A percentile compares a stretch with the other conserved stretches of the same genome.
Evolutionary conservation across 2,113 vertebrate species (phyloP).

Genomic region (Lophura nycthemera): DNA sequence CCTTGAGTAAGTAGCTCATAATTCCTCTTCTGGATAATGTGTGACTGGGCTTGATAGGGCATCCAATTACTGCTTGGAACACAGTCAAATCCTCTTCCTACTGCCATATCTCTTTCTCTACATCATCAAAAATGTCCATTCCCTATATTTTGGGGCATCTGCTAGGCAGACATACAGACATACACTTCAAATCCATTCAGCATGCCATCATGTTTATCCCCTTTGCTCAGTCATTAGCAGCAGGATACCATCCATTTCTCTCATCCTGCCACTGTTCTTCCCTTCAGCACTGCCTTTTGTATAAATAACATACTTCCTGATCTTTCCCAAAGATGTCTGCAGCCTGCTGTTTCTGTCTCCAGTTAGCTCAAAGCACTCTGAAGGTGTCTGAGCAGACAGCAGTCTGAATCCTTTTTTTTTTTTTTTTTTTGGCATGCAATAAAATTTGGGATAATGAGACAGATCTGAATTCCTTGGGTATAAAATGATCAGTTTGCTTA

Average conservation of each 20-base stretch:
- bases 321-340: background rate
- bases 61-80: background rate
- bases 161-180: background rate
- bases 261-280: background rate
- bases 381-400: background rate
- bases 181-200: background rate
- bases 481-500: background rate
- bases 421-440: background rate
- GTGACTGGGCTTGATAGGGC: background rate
- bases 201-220: rapidly evolving
- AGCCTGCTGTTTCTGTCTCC: background rate
- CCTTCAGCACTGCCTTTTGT: background rate
- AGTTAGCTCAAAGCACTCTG: background rate
- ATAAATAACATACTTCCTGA: background rate
- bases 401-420: rapidly evolving
- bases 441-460: background rate
- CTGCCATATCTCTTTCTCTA: rapidly evolving
- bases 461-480: background rate
- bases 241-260: background rate
- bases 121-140: background rate
- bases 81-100: background rate
- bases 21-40: background rate
- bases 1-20: background rate
- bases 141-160: background rate
- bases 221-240: background rate